Conservation (phyloP, 2,797 vertebrate species). For the Phaenicophaeus curvirostris region DNA sequence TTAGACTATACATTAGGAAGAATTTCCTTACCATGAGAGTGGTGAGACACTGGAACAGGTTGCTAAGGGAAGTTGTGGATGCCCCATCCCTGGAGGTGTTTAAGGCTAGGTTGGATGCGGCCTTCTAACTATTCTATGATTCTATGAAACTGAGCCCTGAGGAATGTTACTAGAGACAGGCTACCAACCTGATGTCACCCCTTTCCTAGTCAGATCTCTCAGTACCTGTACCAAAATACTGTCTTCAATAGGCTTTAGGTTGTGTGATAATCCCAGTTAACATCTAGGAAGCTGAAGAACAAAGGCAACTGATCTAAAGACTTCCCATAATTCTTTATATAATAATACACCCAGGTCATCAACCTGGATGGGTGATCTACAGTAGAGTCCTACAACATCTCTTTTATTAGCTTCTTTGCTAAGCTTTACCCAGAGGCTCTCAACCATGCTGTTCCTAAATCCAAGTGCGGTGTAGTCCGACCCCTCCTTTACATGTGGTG, state of each 20-base stretch:
- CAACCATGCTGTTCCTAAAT: rapidly evolving
- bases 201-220: neutral
- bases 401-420: neutral
- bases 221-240: neutral
- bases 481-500: neutral
- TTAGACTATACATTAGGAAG: too few species aligned
- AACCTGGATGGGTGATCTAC: neutral
- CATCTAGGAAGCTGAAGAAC: neutral
- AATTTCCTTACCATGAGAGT: too few species aligned
- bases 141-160: neutral
- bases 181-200: neutral
- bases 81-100: too few species aligned
- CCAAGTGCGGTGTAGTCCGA: neutral
- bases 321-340: neutral
- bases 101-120: too few species aligned
- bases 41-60: too few species aligned
- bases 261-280: neutral
- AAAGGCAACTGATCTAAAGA: neutral
- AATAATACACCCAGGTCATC: neutral
- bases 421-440: neutral
- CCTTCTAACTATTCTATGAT: too few species aligned
- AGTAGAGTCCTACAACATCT: neutral
- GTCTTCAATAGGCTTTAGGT: neutral
- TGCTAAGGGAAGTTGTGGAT: too few species aligned
- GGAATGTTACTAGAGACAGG: neutral